Evolutionary conservation across 2,888 invertebrate species (phyloP).

Genomic region (Calephelis perditalis): DNA sequence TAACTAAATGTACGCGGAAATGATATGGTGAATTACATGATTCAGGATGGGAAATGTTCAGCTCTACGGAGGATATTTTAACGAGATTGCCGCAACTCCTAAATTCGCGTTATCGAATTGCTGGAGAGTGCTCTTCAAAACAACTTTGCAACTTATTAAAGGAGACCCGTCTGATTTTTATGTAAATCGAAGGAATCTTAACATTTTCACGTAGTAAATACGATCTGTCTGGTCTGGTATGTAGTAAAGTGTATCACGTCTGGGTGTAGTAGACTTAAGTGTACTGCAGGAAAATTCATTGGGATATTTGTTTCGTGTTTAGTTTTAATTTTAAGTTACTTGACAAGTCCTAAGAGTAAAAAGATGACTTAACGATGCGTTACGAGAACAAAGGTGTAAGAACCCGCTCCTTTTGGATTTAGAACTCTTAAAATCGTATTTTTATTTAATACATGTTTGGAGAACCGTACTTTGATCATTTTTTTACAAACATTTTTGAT

Average conservation of each 20-base stretch:
- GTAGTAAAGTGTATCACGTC: too few species aligned
- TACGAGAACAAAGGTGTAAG: too few species aligned
- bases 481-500: too few species aligned
- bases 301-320: background rate
- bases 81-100: slow-evolving; percentile 56
- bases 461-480: too few species aligned
- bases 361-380: too few species aligned
- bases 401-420: too few species aligned
- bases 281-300: background rate
- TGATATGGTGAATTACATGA: slow-evolving; percentile 51
- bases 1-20: slow-evolving; percentile 36
- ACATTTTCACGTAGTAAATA: slow-evolving; percentile 1
- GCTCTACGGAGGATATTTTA: slow-evolving; percentile 65
- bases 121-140: slow-evolving; percentile 54
- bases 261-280: too few species aligned
- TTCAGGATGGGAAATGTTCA: slow-evolving; percentile 44
- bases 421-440: too few species aligned
- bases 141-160: slow-evolving; percentile 69
- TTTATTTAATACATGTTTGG: too few species aligned
- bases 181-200: slow-evolving; percentile 41
- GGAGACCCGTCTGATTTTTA: slow-evolving; percentile 56
- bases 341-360: too few species aligned
- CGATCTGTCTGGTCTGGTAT: too few species aligned
- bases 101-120: slow-evolving; percentile 49
- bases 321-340: background rate